These are phyloP conservation scores for Rhizoglyphus robini DNA, from an alignment of 1,140 invertebrate species.

Conservation along the genomic window DNA sequence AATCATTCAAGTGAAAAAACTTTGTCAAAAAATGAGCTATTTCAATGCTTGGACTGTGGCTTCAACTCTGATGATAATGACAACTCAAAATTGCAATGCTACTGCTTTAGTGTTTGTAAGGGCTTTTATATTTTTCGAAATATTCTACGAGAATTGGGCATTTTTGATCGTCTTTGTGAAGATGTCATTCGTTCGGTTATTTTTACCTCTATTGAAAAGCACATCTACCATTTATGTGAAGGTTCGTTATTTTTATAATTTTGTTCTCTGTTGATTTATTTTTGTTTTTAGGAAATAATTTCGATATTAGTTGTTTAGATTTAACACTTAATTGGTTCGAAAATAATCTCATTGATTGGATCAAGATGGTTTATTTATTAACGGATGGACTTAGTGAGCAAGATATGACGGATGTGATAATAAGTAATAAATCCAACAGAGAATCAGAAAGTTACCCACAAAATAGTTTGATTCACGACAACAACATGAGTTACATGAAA, in stretches of 20 bases:
- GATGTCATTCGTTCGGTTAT: constrained; percentile 20
- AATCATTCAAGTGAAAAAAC: not conserved
- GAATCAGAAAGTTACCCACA: not conserved
- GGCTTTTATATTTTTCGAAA: constrained; percentile 6
- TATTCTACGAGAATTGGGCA: constrained; percentile 7
- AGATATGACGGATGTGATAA: constrained; percentile 3
- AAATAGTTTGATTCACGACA: not conserved
- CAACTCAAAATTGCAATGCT: not conserved
- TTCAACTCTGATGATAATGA: not conserved
- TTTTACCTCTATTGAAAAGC: constrained; percentile 18
- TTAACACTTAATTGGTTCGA: constrained; percentile 18
- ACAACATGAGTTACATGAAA: not conserved
- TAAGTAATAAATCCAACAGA: not conserved
- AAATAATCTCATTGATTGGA: constrained; percentile 21
- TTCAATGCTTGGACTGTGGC: not conserved
- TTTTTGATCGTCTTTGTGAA: constrained; percentile 12
- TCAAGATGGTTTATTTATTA: constrained; percentile 11
- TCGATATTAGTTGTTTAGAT: constrained; percentile 19
- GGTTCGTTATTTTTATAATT: too few species aligned
- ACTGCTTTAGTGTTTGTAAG: not conserved
- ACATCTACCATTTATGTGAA: constrained; percentile 21
- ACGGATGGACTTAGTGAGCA: not conserved
- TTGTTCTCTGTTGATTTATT: too few species aligned
- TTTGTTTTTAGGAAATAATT: too few species aligned
- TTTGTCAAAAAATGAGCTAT: too few species aligned